These are phyloP conservation scores for Poecile montanus DNA, from an alignment of 2,797 vertebrate species.

Conservation along the genomic window DNA sequence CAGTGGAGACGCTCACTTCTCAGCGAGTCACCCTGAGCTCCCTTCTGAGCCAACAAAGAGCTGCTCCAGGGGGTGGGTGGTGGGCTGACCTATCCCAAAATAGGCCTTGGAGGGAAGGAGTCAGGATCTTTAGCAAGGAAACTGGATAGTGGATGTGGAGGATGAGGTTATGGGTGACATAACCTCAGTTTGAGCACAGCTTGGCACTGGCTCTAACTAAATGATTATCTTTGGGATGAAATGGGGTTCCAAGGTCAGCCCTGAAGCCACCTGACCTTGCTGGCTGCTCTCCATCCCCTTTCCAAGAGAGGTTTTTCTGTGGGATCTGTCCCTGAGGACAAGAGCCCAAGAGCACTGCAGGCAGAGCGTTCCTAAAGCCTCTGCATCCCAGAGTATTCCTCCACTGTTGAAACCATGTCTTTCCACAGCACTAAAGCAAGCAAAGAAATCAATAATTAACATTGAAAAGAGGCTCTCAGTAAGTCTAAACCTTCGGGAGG, in stretches of 20 bases:
- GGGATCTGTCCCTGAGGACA: not conserved
- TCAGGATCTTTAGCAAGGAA: not conserved
- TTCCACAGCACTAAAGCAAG: not conserved
- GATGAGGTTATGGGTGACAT: not conserved
- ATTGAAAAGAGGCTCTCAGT: not conserved
- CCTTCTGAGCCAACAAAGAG: not conserved
- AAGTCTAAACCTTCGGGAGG: not conserved
- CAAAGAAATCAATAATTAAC: not conserved
- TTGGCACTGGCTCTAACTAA: not conserved
- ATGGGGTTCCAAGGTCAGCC: not conserved
- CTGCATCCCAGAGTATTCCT: not conserved
- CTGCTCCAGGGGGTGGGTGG: not conserved
- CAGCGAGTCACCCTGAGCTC: not conserved
- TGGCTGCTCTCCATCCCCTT: not conserved
- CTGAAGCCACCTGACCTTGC: not conserved
- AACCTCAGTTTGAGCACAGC: not conserved
- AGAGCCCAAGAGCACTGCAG: not conserved
- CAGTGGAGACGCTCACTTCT: not conserved
- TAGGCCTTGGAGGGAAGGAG: not conserved
- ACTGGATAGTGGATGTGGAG: not conserved
- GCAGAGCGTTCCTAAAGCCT: not conserved
- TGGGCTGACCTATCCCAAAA: not conserved
- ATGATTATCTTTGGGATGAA: not conserved
- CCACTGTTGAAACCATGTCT: not conserved
- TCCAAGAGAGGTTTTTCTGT: not conserved